Evolutionary conservation across 2,888 invertebrate genomes (phyloP).

Genomic region (Tricholauxania praeusta): DNA sequence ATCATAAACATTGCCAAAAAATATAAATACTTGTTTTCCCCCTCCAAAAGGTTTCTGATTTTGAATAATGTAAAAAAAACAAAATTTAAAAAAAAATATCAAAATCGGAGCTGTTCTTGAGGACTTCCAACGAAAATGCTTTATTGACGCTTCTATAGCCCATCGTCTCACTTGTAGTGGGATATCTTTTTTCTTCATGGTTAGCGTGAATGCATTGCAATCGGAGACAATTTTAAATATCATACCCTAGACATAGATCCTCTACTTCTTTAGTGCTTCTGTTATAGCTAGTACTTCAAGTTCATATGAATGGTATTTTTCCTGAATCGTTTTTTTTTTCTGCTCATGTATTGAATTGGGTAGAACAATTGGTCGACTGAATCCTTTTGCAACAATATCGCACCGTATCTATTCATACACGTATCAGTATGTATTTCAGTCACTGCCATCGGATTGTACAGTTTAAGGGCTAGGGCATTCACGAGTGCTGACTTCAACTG

Average conservation of each 20-base stretch:
- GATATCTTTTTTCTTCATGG: slow-evolving; percentile 38
- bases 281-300: slow-evolving; percentile 45
- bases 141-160: too few species aligned
- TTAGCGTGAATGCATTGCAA: slow-evolving; percentile 53
- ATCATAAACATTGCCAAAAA: too few species aligned
- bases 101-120: too few species aligned
- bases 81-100: too few species aligned
- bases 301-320: slow-evolving; percentile 48
- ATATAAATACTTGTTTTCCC: too few species aligned
- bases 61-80: too few species aligned
- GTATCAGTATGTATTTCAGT: slow-evolving; percentile 50
- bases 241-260: slow-evolving; percentile 19
- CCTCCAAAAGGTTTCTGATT: too few species aligned
- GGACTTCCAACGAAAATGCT: too few species aligned
- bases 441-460: too few species aligned
- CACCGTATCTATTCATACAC: slow-evolving; percentile 46
- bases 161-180: slow-evolving; percentile 32
- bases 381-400: slow-evolving; percentile 44
- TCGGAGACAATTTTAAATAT: slow-evolving; percentile 54
- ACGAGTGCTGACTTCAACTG: too few species aligned
- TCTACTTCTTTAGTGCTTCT: slow-evolving; percentile 43
- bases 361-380: slow-evolving; percentile 36
- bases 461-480: too few species aligned
- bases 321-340: slow-evolving; percentile 39
- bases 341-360: slow-evolving; percentile 43